phyloP scores from a whole-genome alignment of 1,140 invertebrate genomes.

The Agrilus planipennis region DNA sequence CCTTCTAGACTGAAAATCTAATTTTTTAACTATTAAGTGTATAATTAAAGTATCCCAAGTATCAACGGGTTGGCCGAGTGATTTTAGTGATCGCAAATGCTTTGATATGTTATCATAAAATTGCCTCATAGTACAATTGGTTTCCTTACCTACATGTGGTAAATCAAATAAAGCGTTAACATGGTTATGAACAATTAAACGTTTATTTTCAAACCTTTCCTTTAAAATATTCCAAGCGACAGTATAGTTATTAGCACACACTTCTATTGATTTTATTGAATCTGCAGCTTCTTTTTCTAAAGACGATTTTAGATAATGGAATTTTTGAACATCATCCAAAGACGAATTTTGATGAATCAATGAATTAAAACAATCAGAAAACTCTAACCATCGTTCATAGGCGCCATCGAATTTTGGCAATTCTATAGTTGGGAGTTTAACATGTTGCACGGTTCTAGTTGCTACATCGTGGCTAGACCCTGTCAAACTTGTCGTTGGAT shows the following conservation, averaged over 20 bases:
- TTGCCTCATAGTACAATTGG: neutral
- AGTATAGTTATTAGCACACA: constrained; percentile 19
- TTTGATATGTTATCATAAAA: neutral
- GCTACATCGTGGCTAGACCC: neutral
- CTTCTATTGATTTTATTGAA: constrained; percentile 16
- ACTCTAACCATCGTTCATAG: constrained; percentile 26
- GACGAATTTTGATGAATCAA: constrained; percentile 25
- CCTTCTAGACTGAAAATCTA: constrained; percentile 6
- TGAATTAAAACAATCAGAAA: constrained; percentile 23
- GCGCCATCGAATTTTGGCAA: constrained; percentile 25
- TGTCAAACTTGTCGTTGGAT: neutral
- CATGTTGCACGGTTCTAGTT: neutral
- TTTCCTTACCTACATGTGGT: neutral
- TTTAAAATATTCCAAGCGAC: constrained; percentile 17
- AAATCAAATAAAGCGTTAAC: constrained; percentile 10
- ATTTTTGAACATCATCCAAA: constrained; percentile 23
- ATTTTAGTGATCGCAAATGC: constrained; percentile 5
- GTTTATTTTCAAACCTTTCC: constrained; percentile 19
- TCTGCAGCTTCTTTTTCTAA: constrained; percentile 17
- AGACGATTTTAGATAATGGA: constrained; percentile 22
- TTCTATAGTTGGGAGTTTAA: constrained; percentile 14
- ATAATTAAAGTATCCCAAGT: constrained; percentile 12
- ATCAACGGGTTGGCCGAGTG: constrained; percentile 7
- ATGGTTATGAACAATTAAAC: constrained; percentile 19
- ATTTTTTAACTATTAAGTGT: constrained; percentile 6